Evolutionary conservation across 2,888 invertebrate genomes (phyloP).

Genomic region (Onthophagus sagittarius): DNA sequence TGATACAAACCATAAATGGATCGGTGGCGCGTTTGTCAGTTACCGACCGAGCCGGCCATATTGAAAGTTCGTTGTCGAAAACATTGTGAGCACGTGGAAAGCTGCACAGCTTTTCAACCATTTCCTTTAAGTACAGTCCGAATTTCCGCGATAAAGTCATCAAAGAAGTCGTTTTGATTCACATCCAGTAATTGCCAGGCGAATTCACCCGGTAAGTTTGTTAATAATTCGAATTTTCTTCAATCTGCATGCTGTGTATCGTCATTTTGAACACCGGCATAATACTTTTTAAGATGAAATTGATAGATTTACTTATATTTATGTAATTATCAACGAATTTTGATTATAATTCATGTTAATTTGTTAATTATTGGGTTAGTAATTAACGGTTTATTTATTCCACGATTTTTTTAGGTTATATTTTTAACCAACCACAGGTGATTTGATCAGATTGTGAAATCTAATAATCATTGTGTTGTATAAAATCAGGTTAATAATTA

Average conservation of each 20-base stretch:
- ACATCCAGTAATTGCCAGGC: conserved; percentile 15
- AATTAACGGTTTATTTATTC: background rate
- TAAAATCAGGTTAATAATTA: no score
- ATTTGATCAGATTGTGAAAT: no score
- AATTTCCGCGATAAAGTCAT: conserved; percentile 3
- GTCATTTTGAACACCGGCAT: conserved; percentile 3
- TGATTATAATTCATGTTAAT: no score
- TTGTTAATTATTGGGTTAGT: background rate
- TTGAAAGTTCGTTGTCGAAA: conserved; percentile 60
- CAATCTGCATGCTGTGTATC: background rate
- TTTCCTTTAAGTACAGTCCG: conserved; percentile 13
- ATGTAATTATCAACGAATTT: no score
- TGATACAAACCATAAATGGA: conserved; percentile 21
- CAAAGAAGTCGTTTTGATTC: background rate
- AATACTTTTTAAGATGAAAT: background rate
- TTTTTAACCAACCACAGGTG: no score
- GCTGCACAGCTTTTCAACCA: conserved; percentile 27
- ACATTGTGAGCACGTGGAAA: conserved; percentile 70
- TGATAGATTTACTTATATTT: no score
- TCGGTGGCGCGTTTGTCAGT: conserved; percentile 26
- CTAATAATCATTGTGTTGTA: no score
- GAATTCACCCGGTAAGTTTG: conserved; percentile 17
- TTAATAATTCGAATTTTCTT: conserved; percentile 17
- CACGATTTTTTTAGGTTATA: no score
- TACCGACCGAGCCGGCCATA: conserved; percentile 53